phyloP scores from a whole-genome alignment of 2,113 vertebrate genomes.

The Gasterosteus nipponicus region DNA sequence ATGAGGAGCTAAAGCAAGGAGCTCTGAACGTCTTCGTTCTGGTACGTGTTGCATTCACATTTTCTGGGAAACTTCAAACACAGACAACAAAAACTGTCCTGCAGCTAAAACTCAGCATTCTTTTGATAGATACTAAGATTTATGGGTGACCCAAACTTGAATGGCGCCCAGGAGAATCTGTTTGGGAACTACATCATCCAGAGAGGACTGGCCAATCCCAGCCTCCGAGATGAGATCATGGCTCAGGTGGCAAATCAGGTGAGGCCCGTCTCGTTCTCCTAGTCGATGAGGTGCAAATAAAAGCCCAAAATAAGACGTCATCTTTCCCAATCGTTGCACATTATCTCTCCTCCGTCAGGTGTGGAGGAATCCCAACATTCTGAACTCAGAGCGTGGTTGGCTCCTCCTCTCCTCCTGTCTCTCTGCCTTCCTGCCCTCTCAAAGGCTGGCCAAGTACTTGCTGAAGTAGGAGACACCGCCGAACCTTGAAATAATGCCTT shows the following conservation, averaged over 20 bases:
- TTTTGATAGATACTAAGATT: constrained; percentile 89
- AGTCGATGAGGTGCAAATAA: not conserved
- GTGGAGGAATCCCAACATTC: constrained; percentile 89
- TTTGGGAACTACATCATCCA: constrained; percentile 97
- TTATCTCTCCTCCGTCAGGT: constrained; percentile 78
- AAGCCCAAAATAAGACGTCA: not conserved
- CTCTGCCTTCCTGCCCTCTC: constrained; percentile 88
- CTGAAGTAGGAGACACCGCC: constrained; percentile 85
- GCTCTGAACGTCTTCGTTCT: constrained; percentile 88
- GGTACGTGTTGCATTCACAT: constrained; percentile 76
- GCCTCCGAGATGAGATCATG: constrained; percentile 92
- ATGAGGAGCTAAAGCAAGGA: constrained; percentile 84
- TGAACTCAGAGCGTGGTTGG: constrained; percentile 94
- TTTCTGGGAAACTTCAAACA: constrained; percentile 16
- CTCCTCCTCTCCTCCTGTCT: constrained; percentile 91
- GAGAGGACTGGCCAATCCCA: constrained; percentile 84
- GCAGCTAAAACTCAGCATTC: not conserved
- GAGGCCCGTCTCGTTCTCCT: constrained; percentile 60
- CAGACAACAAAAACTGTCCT: not conserved
- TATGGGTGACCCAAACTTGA: constrained; percentile 94
- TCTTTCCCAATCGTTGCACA: not conserved
- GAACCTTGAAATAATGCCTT: not conserved
- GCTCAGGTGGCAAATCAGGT: constrained; percentile 95
- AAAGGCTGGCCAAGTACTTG: constrained; percentile 88
- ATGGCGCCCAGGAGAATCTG: constrained; percentile 87